Evolutionary conservation across 1,140 invertebrate species (phyloP), one percentile per base, ranked within the genome.

Genomic region (Apis mellifera): DNA sequence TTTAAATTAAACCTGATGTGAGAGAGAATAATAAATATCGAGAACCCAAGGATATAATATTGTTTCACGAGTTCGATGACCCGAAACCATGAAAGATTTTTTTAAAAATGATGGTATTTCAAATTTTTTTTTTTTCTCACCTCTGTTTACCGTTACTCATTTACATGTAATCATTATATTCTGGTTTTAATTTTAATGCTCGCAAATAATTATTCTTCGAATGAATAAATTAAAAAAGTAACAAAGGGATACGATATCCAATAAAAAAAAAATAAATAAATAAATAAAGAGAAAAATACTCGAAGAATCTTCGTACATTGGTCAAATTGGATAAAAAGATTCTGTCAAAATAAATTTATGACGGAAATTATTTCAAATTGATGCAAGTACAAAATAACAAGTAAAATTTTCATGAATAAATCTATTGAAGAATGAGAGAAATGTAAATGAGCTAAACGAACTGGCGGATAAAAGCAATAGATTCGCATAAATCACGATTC

Each of bases 21-120:
- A 19, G 15, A 54, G 9, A 32, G 12, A 26, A 54, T 12, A 23
- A 32, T 19, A 54, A 48, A 66, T 11, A 23, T 59, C 9, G 21
- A 62, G 21, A 62, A 52, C 21, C 62, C 77, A 64, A 71, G 77
- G 68, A 71, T 62, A 54, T 17, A 62, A 54, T 62, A 42, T 19
- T 54, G 48, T 62, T 54, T 52, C 21, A 26, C 26, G 19, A 42
- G 57, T 79, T 71, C 68, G 15, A 79, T 48, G 48, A 64, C 57
- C 68, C 48, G 48, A 62, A 60, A 19, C 17, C 19, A 55, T 70
- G 23, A 11, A 79, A 62, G n/a, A 70, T 9, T 78, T 9, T 78
- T 32, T 26, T 55, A 26, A 70, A 60, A 78, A 69, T 50, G 57
- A 13, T n/a, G n/a, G 26, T 57, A 26, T 72, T 42, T 72, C 23